Conservation (phyloP, 2,888 invertebrate species). For the Eupithecia subumbrata region DNA sequence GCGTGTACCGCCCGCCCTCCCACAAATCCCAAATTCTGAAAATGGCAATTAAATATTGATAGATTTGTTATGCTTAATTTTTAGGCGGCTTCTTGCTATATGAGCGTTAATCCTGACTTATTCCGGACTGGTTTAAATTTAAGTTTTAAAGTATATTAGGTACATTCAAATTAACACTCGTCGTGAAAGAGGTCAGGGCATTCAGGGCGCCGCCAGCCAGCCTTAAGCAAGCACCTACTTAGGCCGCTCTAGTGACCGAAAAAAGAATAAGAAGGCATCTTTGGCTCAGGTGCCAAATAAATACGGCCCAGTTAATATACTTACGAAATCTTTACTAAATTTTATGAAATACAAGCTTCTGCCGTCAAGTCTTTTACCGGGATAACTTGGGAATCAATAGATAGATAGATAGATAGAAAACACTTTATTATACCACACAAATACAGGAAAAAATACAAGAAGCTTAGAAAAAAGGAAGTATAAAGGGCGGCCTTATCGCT, state of each 20-base stretch:
- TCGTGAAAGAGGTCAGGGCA: not conserved
- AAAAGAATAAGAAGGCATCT: slow-evolving; percentile 17
- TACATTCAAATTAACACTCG: not conserved
- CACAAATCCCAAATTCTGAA: not conserved
- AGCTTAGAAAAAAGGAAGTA: too few species aligned
- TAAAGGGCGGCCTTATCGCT: too few species aligned
- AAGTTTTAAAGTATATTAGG: not conserved
- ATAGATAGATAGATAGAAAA: too few species aligned
- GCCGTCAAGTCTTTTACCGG: not conserved
- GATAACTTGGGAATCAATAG: not conserved
- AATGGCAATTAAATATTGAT: not conserved
- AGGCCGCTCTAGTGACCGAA: slow-evolving; percentile 13
- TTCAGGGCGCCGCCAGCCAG: not conserved
- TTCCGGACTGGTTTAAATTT: not conserved
- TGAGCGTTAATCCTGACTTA: not conserved
- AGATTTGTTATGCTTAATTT: not conserved
- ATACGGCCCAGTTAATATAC: slow-evolving; percentile 14
- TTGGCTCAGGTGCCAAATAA: slow-evolving; percentile 24
- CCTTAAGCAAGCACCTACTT: slow-evolving; percentile 5
- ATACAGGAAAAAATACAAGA: too few species aligned
- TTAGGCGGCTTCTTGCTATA: not conserved
- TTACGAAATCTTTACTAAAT: not conserved
- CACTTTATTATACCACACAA: too few species aligned
- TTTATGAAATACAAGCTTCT: not conserved
- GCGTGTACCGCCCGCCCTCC: too few species aligned